Conservation (phyloP, 2,888 invertebrate genomes). For the Cactoblastis cactorum region DNA sequence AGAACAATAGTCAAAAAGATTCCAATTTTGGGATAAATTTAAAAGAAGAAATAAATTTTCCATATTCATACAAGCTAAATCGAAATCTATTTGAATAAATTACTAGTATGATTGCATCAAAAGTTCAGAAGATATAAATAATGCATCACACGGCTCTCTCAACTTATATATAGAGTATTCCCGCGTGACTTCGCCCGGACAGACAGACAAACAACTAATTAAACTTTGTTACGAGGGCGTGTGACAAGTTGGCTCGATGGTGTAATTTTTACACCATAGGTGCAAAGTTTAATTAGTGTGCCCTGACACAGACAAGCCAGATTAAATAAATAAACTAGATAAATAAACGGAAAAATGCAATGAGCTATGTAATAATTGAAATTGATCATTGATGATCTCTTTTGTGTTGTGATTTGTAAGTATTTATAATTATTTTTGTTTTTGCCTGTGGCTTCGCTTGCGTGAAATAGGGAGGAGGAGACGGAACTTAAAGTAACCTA, state of each 20-base stretch:
- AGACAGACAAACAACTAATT: constrained; percentile 18
- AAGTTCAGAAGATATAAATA: constrained; percentile 4
- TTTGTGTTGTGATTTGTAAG: too few species aligned
- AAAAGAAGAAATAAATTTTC: too few species aligned
- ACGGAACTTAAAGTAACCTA: too few species aligned
- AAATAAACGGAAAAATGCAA: too few species aligned
- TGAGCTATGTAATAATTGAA: too few species aligned
- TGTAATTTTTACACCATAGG: not conserved
- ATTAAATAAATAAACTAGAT: too few species aligned
- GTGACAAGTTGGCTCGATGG: not conserved
- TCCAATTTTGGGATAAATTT: too few species aligned
- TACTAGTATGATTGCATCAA: not conserved
- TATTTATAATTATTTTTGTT: too few species aligned
- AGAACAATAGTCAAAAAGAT: too few species aligned
- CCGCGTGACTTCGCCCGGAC: constrained; percentile 7
- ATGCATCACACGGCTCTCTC: constrained; percentile 1
- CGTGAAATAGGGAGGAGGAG: too few species aligned
- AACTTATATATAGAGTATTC: constrained; percentile 1
- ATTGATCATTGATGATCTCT: too few species aligned
- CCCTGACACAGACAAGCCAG: not conserved
- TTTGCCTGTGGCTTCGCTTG: too few species aligned
- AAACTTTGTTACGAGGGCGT: constrained; percentile 18
- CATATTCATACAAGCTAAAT: not conserved
- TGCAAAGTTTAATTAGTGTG: not conserved
- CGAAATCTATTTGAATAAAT: not conserved